phyloP scores from a whole-genome alignment of 2,797 vertebrate genomes.

The Paguma larvata region DNA sequence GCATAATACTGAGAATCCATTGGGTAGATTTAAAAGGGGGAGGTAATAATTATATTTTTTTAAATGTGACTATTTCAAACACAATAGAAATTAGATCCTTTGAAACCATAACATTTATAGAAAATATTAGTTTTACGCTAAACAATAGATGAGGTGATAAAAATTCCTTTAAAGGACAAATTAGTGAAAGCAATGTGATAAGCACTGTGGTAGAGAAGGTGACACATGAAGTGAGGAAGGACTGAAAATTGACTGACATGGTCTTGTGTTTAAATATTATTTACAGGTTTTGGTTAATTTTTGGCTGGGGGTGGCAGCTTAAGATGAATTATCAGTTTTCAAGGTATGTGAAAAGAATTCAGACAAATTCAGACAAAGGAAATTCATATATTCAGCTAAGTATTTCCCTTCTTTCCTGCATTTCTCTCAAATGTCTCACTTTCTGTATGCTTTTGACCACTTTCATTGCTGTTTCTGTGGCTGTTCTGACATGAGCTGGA shows the following conservation, averaged over 20 bases:
- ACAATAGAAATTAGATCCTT: neutral
- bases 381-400: neutral
- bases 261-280: neutral
- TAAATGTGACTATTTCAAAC: neutral
- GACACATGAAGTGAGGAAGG: neutral
- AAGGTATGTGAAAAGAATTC: neutral
- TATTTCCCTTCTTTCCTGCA: neutral
- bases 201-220: neutral
- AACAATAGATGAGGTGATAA: neutral
- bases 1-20: neutral
- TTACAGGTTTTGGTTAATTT: neutral
- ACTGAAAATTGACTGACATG: neutral
- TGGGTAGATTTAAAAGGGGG: neutral
- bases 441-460: neutral
- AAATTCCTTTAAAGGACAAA: neutral
- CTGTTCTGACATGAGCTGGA: neutral
- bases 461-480: neutral
- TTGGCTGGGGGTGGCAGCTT: neutral
- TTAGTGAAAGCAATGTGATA: neutral
- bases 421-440: neutral
- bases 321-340: neutral
- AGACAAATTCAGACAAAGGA: neutral
- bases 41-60: neutral
- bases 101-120: neutral
- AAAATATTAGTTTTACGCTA: conserved; percentile 14